A percentile compares a stretch with the other conserved stretches of the same genome.
Evolutionary conservation across 2,797 vertebrate genomes (phyloP).

Genomic region (Microcaecilia unicolor): DNA sequence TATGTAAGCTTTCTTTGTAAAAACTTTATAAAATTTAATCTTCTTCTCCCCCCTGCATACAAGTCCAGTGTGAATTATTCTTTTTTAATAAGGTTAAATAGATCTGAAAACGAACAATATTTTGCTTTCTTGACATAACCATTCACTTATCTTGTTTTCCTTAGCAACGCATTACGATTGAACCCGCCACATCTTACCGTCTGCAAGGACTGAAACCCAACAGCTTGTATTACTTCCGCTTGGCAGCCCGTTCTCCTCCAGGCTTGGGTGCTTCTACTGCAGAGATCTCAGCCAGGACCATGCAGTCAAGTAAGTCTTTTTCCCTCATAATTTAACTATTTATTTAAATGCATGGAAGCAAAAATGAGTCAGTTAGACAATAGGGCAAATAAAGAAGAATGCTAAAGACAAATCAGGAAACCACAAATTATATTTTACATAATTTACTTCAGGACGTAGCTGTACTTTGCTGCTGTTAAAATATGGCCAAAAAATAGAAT

Average conservation of each 20-base stretch:
- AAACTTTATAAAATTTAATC: too few relatives aligned
- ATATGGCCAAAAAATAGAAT: too few relatives aligned
- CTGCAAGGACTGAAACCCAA: slow-evolving; percentile 93
- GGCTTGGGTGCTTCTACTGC: slow-evolving; percentile 91
- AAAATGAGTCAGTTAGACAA: not conserved
- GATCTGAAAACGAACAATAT: too few relatives aligned
- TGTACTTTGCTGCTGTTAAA: too few relatives aligned
- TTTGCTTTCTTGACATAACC: slow-evolving; percentile 5
- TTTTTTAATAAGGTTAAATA: too few relatives aligned
- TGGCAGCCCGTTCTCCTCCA: slow-evolving; percentile 88
- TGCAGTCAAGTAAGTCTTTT: slow-evolving; percentile 97
- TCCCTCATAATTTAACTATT: slow-evolving; percentile 52
- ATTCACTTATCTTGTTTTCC: slow-evolving; percentile 11
- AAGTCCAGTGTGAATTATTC: not conserved
- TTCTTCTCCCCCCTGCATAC: too few relatives aligned
- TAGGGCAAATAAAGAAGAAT: not conserved
- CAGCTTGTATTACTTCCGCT: slow-evolving; percentile 87
- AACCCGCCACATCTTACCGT: slow-evolving; percentile 82
- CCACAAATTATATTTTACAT: too few relatives aligned
- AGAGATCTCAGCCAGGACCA: slow-evolving; percentile 92
- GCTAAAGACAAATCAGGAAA: not conserved
- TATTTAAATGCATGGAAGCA: not conserved
- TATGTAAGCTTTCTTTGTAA: too few relatives aligned
- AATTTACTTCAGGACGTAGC: too few relatives aligned
- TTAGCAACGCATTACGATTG: slow-evolving; percentile 85